A percentile compares a stretch with the other conserved stretches of the same genome.
Evolutionary conservation across 2,113 vertebrate species (phyloP).

Genomic region (Sciurus niger): DNA sequence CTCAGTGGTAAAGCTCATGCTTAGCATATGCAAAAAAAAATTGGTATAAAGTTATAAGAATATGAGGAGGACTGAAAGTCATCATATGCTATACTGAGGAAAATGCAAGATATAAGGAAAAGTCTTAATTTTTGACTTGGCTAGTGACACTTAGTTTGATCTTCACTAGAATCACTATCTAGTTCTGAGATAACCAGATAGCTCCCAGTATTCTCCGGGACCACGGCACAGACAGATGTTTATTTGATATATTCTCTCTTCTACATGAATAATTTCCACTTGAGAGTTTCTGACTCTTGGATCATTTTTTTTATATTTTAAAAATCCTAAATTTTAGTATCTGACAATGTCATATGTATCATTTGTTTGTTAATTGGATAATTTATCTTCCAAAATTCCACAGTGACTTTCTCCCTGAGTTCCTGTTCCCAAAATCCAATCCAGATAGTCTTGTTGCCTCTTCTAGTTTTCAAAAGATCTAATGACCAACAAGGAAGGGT

Average conservation of each 20-base stretch:
- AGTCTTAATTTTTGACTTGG: slow-evolving; percentile 12
- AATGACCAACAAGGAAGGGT: background rate
- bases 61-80: background rate
- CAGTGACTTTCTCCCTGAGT: background rate
- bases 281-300: background rate
- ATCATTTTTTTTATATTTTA: slow-evolving; percentile 8
- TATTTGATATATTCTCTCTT: background rate
- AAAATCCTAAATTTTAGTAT: background rate
- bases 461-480: background rate
- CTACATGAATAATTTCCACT: background rate
- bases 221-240: background rate
- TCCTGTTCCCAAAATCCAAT: background rate
- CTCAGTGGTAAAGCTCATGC: too few relatives aligned
- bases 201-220: background rate
- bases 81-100: background rate
- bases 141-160: background rate
- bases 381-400: slow-evolving; percentile 5
- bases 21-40: background rate
- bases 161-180: background rate
- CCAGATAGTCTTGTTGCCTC: background rate
- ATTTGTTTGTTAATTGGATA: background rate
- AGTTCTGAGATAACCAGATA: background rate
- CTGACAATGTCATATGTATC: background rate
- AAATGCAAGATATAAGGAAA: background rate
- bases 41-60: background rate